Base-by-base conservation (phyloP, 2,113 vertebrate species). In the Lagopus muta region DNA sequence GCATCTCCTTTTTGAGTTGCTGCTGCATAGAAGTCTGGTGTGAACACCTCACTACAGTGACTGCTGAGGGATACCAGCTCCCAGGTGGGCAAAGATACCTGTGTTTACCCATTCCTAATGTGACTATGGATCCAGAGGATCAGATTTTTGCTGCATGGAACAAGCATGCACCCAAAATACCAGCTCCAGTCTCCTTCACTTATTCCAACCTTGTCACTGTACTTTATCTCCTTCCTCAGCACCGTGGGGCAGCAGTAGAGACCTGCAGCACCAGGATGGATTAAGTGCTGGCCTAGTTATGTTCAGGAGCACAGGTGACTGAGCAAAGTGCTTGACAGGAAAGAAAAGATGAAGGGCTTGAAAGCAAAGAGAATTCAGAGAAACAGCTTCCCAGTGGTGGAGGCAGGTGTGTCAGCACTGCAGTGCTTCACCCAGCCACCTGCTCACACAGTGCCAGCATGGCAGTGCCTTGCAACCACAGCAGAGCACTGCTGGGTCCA, bases 391-490 rank as follows among this genome's bases (percentile, higher is more conserved):
- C 21, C 42, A 20, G 50, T 58, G 76, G 38, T 1, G 9, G 70
- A n/a, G 36, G n/a, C 67, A 84, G 27, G 24, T 32, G 64, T n/a
- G 65, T n/a, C 54, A 67, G 6, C 34, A 8, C 5, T 21, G 43
- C 38, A 0, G 0, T 4, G 30, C 30, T 85, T 20, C 4, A 38
- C 13, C 3, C 58, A 57, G 3, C 4, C 2, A 50, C 10, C 20
- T 43, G 25, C 25, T 43, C 54, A 15, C 22, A 32, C 28, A 58
- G 17, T 28, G 50, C 42, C 42, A 4, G 14, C 2, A 24, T 18
- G 8, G 36, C 80, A 84, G 50, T 28, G 45, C 34, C 1, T 0
- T 0, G 7, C 55, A 89, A 58, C 11, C 82, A 57, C 32, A 16
- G 48, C 28, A n/a, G 43, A 65, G 40, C 58, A 82, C 64, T 45